Evolutionary conservation across 2,888 invertebrate species (phyloP), one percentile per base, ranked within the genome.

Genomic region (Heliconius hortense): DNA sequence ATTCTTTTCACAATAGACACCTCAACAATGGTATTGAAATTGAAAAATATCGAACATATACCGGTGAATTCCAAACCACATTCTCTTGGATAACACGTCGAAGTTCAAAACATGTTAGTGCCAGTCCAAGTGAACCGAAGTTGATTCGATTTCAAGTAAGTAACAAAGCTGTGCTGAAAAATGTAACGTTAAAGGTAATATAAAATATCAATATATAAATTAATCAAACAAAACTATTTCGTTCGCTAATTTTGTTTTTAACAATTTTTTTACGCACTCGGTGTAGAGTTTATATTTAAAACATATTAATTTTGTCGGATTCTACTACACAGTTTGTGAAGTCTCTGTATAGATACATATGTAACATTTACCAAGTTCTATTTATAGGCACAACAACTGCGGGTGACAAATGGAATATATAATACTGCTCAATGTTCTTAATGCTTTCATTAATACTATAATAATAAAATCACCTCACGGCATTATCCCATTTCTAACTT

Each of bases 21-120:
- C 24, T 66, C 24, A 39, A 66, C 64, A 39, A 66, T 8, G 15
- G 24, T 39, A 66, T 15, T 8, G 64, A 35, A 64, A 64, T 11
- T 64, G 35, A 66, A 66, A 39, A 66, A 66, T 66, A n/a, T 39
- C 64, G n/a, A 24, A 66, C 24, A 24, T 39, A 15, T 66, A 35
- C 35, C n/a, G 64, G n/a, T 24, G n/a, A 39, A 66, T 66, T n/a
- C 11, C 2, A 39, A 66, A 39, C 35, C 21, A 66, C 64, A 66
- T 66, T 39, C 64, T 66, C 39, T 15, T 15, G 39, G 7, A 66
- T 26, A 66, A 66, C 64, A 66, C n/a, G 39, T 66, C 64, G 39
- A 66, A 66, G 13, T 66, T 66, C 64, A 66, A 66, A 11, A 66
- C 39, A 39, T 66, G 64, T 15, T 39, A 66, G 13, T 39, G 39